Percentiles rank a stretch among this genome's conserved stretches.
Evolutionary conservation across 2,113 vertebrate genomes (phyloP).

Genomic region (Zosterops hypoxanthus): DNA sequence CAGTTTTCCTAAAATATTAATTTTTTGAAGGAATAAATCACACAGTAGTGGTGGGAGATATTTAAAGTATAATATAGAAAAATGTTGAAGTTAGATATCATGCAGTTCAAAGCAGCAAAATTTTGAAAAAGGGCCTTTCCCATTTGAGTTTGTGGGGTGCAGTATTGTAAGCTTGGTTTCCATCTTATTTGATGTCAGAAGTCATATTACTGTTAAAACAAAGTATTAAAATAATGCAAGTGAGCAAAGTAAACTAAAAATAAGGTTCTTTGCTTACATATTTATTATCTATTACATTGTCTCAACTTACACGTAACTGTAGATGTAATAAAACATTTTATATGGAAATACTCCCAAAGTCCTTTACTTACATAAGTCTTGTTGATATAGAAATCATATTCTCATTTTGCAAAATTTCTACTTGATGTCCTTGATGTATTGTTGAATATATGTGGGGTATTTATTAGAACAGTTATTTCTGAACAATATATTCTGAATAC

Average conservation of each 20-base stretch:
- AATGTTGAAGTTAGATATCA: not conserved
- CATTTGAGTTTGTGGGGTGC: not conserved
- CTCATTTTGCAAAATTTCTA: not conserved
- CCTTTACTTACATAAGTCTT: not conserved
- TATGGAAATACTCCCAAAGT: not conserved
- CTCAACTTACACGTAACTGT: not conserved
- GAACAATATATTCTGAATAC: not conserved
- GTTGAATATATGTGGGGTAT: not conserved
- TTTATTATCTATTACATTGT: not conserved
- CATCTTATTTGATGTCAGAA: not conserved
- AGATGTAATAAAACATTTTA: not conserved
- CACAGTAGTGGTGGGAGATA: not conserved
- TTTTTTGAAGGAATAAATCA: not conserved
- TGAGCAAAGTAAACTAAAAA: not conserved
- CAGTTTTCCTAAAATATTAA: not conserved
- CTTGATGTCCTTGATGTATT: not conserved
- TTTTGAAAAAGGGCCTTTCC: not conserved
- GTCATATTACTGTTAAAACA: not conserved
- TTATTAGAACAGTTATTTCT: not conserved
- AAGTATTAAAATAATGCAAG: not conserved
- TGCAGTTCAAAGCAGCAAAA: not conserved
- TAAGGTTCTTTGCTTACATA: not conserved
- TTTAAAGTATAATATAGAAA: not conserved
- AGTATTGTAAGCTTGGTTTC: not conserved
- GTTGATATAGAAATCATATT: not conserved